Evolutionary conservation across 2,888 invertebrate species (phyloP).

Genomic region (Pyralis farinalis): DNA sequence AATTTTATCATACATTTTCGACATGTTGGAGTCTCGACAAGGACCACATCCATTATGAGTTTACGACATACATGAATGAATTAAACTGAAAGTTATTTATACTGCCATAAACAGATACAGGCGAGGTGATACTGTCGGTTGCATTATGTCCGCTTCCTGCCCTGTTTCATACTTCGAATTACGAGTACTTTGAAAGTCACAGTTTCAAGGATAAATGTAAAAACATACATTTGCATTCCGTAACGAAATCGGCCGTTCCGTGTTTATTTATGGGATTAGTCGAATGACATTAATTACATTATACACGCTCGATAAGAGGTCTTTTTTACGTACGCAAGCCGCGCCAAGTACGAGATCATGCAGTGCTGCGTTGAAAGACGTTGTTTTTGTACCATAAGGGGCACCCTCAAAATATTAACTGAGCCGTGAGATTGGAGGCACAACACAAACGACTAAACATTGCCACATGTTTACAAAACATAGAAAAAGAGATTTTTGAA

Average conservation of each 20-base stretch:
- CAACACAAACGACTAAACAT: too few relatives aligned
- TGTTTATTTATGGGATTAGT: slow-evolving; percentile 47
- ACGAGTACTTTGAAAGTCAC: slow-evolving; percentile 47
- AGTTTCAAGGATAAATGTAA: slow-evolving; percentile 49
- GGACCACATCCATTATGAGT: slow-evolving; percentile 13
- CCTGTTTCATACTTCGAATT: slow-evolving; percentile 20
- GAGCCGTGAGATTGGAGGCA: too few relatives aligned
- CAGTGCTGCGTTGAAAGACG: too few relatives aligned
- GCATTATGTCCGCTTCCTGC: slow-evolving; percentile 36
- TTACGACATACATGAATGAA: slow-evolving; percentile 22
- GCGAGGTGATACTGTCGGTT: slow-evolving; percentile 25
- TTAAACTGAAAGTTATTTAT: slow-evolving; percentile 28
- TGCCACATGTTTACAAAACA: too few relatives aligned
- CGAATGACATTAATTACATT: slow-evolving; percentile 38
- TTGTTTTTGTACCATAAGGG: too few relatives aligned
- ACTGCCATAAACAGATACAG: slow-evolving; percentile 22
- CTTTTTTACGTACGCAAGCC: background rate
- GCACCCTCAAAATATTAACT: too few relatives aligned
- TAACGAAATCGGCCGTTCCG: slow-evolving; percentile 32
- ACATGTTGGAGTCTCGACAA: background rate
- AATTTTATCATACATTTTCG: too few relatives aligned
- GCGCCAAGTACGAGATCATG: too few relatives aligned
- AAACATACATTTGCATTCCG: slow-evolving; percentile 38
- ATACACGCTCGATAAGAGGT: slow-evolving; percentile 25
- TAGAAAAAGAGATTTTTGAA: too few relatives aligned